Evolutionary conservation across 2,888 invertebrate genomes (phyloP).

Genomic region (Anarsia innoxiella): DNA sequence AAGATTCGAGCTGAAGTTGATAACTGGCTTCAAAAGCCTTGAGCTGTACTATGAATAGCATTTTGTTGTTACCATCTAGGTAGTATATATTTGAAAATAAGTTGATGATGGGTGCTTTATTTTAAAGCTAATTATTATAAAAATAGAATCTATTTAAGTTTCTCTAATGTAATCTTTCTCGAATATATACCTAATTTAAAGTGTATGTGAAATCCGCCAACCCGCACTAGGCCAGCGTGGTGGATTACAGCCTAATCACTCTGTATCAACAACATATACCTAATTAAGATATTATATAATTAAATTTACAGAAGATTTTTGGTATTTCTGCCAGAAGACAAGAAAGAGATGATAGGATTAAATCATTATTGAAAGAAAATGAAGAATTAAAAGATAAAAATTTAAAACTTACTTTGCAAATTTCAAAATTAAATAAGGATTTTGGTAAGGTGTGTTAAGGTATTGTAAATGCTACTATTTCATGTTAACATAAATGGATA

Average conservation of each 20-base stretch:
- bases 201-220: no score
- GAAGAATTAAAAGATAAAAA: slow-evolving; percentile 43
- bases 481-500: background rate
- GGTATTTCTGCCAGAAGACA: slow-evolving; percentile 48
- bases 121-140: no score
- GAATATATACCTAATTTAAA: background rate
- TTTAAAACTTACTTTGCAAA: slow-evolving; percentile 40
- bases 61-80: no score
- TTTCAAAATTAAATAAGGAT: slow-evolving; percentile 49
- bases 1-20: slow-evolving; percentile 63
- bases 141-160: no score
- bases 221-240: no score
- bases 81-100: no score
- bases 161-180: no score
- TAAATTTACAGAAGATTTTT: slow-evolving; percentile 50
- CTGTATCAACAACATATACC: background rate
- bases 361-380: slow-evolving; percentile 40
- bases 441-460: slow-evolving; percentile 48
- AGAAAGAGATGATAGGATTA: slow-evolving; percentile 44
- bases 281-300: background rate
- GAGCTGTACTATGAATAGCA: no score
- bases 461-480: no score
- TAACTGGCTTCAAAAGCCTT: slow-evolving; percentile 29
- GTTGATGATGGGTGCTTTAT: no score
- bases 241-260: no score